Conservation (phyloP, 2,888 invertebrate genomes). For the Zonitis immaculata region DNA sequence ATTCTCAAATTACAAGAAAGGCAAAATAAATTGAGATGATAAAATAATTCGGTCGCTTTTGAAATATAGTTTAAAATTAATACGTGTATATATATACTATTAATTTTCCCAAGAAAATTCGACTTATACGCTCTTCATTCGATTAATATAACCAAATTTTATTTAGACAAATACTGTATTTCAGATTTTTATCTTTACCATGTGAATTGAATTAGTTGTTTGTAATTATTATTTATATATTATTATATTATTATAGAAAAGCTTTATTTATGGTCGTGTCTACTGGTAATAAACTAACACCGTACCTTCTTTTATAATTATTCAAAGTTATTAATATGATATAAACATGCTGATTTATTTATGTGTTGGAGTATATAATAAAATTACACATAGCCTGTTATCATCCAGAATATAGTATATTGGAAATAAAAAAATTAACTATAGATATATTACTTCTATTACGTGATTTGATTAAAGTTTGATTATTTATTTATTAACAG, state of each 20-base stretch:
- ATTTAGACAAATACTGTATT: too few relatives aligned
- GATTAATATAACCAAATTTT: too few relatives aligned
- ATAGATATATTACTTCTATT: background rate
- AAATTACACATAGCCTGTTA: background rate
- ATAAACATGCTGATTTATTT: conserved; percentile 17
- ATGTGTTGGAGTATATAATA: background rate
- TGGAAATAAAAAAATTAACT: background rate
- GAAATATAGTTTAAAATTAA: too few relatives aligned
- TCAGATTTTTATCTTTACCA: background rate
- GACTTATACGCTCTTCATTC: too few relatives aligned
- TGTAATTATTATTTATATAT: conserved; percentile 24
- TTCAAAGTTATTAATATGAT: conserved; percentile 26
- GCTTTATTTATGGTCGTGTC: too few relatives aligned
- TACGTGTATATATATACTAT: too few relatives aligned
- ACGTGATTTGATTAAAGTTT: background rate
- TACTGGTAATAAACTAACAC: conserved; percentile 23
- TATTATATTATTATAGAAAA: too few relatives aligned
- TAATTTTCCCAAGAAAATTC: too few relatives aligned
- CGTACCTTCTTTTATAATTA: conserved; percentile 13
- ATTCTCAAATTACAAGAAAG: conserved; percentile 16
- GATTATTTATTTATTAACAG: too few relatives aligned
- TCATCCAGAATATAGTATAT: background rate
- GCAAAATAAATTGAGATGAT: background rate
- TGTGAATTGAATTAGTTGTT: conserved; percentile 10
- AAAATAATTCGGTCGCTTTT: too few relatives aligned